phyloP scores from a whole-genome alignment of 2,888 invertebrate species.

The Orthonychiurus folsomi region DNA sequence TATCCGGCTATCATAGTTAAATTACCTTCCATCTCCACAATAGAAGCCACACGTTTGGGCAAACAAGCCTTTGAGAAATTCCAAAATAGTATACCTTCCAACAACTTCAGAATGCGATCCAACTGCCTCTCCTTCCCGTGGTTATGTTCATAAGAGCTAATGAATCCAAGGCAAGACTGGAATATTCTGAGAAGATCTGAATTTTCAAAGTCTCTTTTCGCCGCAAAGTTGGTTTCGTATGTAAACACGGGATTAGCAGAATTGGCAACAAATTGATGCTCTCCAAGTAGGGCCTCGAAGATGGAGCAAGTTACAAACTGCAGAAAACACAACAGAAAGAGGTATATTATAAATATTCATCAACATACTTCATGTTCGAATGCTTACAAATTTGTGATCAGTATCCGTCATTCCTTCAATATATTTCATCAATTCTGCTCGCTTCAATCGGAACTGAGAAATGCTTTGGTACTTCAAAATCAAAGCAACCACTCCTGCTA shows the following conservation, averaged over 20 bases:
- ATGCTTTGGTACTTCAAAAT: conserved; percentile 39
- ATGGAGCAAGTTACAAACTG: conserved; percentile 77
- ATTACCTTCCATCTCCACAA: conserved; percentile 36
- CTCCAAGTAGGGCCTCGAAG: conserved; percentile 73
- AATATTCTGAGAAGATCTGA: conserved; percentile 72
- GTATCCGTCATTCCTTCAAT: conserved; percentile 19
- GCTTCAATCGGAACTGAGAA: conserved; percentile 32
- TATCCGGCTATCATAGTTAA: neutral
- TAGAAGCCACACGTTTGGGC: conserved; percentile 35
- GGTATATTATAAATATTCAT: too few relatives aligned
- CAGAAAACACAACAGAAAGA: conserved; percentile 45
- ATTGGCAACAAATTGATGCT: conserved; percentile 74
- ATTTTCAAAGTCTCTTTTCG: conserved; percentile 75
- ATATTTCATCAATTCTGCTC: conserved; percentile 31
- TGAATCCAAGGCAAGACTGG: conserved; percentile 51
- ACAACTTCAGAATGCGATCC: conserved; percentile 33
- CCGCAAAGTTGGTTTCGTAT: conserved; percentile 76
- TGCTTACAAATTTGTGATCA: conserved; percentile 9
- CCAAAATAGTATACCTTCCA: conserved; percentile 37
- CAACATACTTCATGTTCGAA: neutral
- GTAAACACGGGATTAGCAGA: conserved; percentile 78
- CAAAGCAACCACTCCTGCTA: conserved; percentile 33
- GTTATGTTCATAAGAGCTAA: conserved; percentile 23
- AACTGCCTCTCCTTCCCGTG: conserved; percentile 29
- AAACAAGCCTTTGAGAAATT: conserved; percentile 36